Conservation (phyloP, 2,113 vertebrate genomes). For the Anoplopoma fimbria region DNA sequence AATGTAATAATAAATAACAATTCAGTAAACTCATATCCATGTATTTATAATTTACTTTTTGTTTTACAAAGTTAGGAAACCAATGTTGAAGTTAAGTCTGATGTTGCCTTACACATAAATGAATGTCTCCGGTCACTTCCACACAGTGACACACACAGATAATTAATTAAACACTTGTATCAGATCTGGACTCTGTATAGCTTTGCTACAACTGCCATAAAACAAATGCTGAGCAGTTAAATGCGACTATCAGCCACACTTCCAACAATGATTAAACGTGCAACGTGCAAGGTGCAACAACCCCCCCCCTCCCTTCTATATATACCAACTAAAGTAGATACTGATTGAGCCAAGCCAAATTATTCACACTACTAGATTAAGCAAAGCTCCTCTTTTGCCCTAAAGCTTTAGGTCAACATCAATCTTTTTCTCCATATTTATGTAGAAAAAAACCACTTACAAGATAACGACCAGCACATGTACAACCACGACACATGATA, state of each 20-base stretch:
- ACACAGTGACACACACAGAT: background rate
- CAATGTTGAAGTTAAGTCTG: background rate
- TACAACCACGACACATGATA: constrained; percentile 3
- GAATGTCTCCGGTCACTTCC: background rate
- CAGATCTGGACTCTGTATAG: background rate
- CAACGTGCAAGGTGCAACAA: background rate
- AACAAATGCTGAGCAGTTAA: background rate
- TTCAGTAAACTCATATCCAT: background rate
- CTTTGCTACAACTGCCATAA: background rate
- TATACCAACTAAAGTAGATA: constrained; percentile 18
- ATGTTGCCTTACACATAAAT: background rate
- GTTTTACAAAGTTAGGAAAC: background rate
- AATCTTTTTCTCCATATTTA: constrained; percentile 53
- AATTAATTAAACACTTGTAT: background rate
- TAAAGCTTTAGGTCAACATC: constrained; percentile 39
- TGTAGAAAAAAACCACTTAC: constrained; percentile 37
- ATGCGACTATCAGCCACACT: background rate
- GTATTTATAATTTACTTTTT: background rate
- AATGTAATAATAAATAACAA: background rate
- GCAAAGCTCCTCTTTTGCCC: constrained; percentile 10
- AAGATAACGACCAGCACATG: background rate
- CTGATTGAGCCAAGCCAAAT: constrained; percentile 2
- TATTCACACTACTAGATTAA: constrained; percentile 25
- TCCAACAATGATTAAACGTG: background rate
- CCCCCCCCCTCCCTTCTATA: background rate